Conservation (phyloP, 2,888 invertebrate genomes). For the Lucinisca nassula region DNA sequence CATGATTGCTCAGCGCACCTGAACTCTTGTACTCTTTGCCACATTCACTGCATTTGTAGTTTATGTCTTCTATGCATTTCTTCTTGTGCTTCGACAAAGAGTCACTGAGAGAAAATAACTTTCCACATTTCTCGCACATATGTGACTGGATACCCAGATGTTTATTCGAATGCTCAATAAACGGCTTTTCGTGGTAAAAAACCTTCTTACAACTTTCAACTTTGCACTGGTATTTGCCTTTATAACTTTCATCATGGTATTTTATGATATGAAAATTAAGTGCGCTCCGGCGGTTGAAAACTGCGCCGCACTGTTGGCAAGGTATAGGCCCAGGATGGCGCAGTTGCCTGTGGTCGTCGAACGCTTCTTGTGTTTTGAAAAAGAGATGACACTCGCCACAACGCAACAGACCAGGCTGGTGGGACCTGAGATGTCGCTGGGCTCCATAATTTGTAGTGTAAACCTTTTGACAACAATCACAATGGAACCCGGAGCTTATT, state of each 20-base stretch:
- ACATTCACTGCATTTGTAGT: background rate
- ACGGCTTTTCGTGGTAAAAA: background rate
- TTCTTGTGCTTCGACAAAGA: background rate
- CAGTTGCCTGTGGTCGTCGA: background rate
- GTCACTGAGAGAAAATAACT: background rate
- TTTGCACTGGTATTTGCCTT: background rate
- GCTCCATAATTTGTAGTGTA: background rate
- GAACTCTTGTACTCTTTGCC: background rate
- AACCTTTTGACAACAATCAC: background rate
- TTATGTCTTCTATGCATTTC: background rate
- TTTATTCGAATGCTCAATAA: background rate
- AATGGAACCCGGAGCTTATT: background rate
- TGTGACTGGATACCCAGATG: background rate
- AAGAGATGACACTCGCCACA: background rate
- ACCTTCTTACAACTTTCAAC: background rate
- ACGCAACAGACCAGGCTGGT: background rate
- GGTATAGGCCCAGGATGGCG: background rate
- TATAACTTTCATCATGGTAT: constrained; percentile 3
- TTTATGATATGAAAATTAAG: background rate
- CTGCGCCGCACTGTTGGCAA: background rate
- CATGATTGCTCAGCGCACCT: background rate
- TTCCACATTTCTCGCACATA: background rate
- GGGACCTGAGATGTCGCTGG: background rate
- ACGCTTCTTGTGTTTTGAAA: background rate
- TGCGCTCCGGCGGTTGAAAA: background rate